Base-by-base conservation (phyloP, 2,888 invertebrate species). In the Hesperia comma region DNA sequence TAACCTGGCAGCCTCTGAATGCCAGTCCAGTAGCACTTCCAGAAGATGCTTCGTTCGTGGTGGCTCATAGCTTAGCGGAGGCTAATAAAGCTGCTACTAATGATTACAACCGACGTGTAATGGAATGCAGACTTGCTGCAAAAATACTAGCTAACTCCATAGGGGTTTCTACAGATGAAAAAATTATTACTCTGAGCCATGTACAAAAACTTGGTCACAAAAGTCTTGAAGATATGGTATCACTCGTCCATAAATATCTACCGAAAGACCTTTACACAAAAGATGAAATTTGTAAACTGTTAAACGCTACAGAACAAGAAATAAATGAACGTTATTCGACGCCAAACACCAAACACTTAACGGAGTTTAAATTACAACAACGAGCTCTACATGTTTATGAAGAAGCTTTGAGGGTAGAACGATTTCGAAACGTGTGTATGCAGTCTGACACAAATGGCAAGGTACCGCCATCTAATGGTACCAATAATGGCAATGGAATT, bases 81-180 rank as follows among this genome's bases (percentile, higher is more conserved):
- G 95, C 97, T 72, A 99, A 99, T 87, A 99, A 99, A 93, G 99
- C 99, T 10, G 97, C 98, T 14, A 97, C 97, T 0, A 94, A 95
- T 43, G 96, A 98, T 86, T 99, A 95, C 85, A 99, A 99, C 87
- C 95, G 96, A 72, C 93, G 99, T 63, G 99, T 99, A 0, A 96
- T 97, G 43, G 99, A 99, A 91, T 99, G 99, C 80, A 95, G 98
- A 63, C 86, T 99, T 26, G 98, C 97, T n/a, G 96, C 96, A 70
- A 95, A 97, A 95, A 95, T 98, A 81, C 80, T 92, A 73, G 77
- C 81, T n/a, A 75, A 72, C 54, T 71, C 76, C 32, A 76, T 79
- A 55, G 80, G 81, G 21, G 71, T 76, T 82, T 93, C 33, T 77
- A 95, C 69, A 87, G 95, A 77, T 96, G 97, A 96, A 79, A 93